A percentile compares a stretch with the other conserved stretches of the same genome.
These are phyloP conservation scores for Drosophila atripex DNA, from an alignment of 2,888 invertebrate genomes.

Conservation along the genomic window DNA sequence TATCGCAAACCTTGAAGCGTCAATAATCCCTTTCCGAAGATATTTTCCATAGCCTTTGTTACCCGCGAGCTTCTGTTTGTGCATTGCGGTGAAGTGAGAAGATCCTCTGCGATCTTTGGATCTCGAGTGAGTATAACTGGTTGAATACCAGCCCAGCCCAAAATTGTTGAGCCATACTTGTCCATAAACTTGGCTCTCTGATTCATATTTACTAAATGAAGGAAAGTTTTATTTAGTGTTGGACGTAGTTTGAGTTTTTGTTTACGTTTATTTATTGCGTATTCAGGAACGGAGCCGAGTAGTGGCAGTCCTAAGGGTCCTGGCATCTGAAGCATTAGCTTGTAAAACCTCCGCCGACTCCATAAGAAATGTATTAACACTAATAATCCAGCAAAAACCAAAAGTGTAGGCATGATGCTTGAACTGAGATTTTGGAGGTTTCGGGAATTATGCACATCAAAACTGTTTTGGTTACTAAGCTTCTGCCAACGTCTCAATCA, in stretches of 20 bases:
- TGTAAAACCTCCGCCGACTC: slow-evolving; percentile 70
- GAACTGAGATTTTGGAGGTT: neutral
- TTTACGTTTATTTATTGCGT: slow-evolving; percentile 56
- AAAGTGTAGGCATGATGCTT: neutral
- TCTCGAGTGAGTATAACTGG: slow-evolving; percentile 65
- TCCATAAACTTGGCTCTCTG: slow-evolving; percentile 7
- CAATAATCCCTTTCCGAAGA: slow-evolving; percentile 62
- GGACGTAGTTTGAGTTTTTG: neutral
- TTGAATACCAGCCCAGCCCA: slow-evolving; percentile 69
- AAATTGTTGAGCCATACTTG: slow-evolving; percentile 57
- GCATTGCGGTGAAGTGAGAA: slow-evolving; percentile 67
- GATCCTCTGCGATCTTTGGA: slow-evolving; percentile 62
- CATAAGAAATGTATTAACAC: slow-evolving; percentile 68
- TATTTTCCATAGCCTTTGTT: slow-evolving; percentile 55
- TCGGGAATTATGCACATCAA: neutral
- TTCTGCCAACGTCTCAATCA: neutral
- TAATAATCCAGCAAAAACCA: slow-evolving; percentile 26
- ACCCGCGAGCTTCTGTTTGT: slow-evolving; percentile 59
- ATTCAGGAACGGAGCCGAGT: slow-evolving; percentile 54
- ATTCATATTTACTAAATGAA: slow-evolving; percentile 6
- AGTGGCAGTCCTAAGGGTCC: slow-evolving; percentile 71
- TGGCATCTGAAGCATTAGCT: slow-evolving; percentile 59
- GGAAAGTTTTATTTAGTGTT: neutral
- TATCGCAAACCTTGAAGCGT: slow-evolving; percentile 55
- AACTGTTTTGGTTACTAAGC: neutral